Conservation (phyloP, 2,888 invertebrate species). For the Pheosia gnoma region DNA sequence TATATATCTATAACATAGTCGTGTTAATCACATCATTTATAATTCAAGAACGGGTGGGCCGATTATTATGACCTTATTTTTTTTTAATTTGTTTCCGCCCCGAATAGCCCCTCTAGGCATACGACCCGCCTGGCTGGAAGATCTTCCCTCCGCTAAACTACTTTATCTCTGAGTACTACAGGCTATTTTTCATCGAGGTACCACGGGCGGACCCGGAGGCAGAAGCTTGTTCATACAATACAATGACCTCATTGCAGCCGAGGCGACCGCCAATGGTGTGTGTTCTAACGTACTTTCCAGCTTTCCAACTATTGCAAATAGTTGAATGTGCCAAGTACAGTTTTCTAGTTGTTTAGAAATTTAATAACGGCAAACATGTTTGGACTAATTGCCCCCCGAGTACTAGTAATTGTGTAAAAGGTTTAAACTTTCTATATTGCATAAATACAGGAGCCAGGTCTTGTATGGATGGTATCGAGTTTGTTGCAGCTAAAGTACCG, state of each 20-base stretch:
- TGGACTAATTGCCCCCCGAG: constrained; percentile 18
- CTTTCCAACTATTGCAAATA: constrained; percentile 2
- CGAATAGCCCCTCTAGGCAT: too few species aligned
- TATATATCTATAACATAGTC: too few species aligned
- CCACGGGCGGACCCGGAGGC: too few species aligned
- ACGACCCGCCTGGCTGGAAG: too few species aligned
- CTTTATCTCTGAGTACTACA: too few species aligned
- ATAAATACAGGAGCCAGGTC: background rate
- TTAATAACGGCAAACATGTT: constrained; percentile 16
- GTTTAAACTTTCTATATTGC: constrained; percentile 15
- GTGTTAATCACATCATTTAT: too few species aligned
- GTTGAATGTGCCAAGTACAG: constrained; percentile 6
- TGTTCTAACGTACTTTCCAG: constrained; percentile 2
- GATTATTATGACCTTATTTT: too few species aligned
- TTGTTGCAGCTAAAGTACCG: background rate
- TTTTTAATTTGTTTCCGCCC: too few species aligned
- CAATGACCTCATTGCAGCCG: background rate
- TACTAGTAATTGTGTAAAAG: constrained; percentile 14
- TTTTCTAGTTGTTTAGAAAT: constrained; percentile 13
- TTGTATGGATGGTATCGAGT: background rate
- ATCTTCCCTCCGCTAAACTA: too few species aligned
- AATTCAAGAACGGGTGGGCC: too few species aligned
- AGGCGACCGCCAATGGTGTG: background rate
- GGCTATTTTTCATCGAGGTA: too few species aligned
- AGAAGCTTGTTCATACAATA: too few species aligned